Evolutionary conservation across 2,113 vertebrate genomes (phyloP).

Genomic region (Oplegnathus fasciatus): DNA sequence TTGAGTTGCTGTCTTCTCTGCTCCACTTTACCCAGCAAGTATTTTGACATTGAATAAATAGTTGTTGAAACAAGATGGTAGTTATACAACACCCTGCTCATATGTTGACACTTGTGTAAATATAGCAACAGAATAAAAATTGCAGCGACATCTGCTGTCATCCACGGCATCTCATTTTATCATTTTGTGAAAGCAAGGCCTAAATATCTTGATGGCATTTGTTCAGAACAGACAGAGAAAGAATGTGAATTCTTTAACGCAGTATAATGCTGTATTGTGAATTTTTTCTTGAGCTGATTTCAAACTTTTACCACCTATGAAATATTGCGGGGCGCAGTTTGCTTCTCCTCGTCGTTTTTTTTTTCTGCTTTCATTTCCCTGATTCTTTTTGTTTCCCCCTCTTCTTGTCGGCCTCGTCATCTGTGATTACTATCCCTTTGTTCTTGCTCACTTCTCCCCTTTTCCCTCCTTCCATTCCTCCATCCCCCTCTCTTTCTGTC

Average conservation of each 20-base stretch:
- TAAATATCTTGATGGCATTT: background rate
- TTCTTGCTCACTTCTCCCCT: conserved; percentile 37
- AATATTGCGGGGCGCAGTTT: background rate
- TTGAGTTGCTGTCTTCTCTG: background rate
- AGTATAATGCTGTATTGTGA: background rate
- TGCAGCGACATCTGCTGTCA: background rate
- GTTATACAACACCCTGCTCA: conserved; percentile 3
- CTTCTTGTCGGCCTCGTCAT: conserved; percentile 33
- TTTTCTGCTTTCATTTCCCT: background rate
- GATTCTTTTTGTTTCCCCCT: conserved; percentile 1
- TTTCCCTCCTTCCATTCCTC: conserved; percentile 49
- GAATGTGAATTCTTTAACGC: background rate
- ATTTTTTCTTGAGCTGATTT: conserved; percentile 7
- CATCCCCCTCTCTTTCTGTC: conserved; percentile 60
- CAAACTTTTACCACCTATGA: background rate
- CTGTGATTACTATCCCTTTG: conserved; percentile 52
- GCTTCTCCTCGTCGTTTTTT: background rate
- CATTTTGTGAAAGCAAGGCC: background rate
- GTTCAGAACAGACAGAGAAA: background rate
- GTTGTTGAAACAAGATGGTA: conserved; percentile 29
- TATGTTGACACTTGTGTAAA: conserved; percentile 23
- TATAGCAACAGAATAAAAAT: conserved; percentile 12
- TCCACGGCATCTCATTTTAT: background rate
- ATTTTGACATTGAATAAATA: conserved; percentile 32
- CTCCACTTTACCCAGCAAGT: conserved; percentile 1